These are phyloP conservation scores for Antennarius striatus DNA, from an alignment of 2,113 vertebrate genomes.

Conservation along the genomic window DNA sequence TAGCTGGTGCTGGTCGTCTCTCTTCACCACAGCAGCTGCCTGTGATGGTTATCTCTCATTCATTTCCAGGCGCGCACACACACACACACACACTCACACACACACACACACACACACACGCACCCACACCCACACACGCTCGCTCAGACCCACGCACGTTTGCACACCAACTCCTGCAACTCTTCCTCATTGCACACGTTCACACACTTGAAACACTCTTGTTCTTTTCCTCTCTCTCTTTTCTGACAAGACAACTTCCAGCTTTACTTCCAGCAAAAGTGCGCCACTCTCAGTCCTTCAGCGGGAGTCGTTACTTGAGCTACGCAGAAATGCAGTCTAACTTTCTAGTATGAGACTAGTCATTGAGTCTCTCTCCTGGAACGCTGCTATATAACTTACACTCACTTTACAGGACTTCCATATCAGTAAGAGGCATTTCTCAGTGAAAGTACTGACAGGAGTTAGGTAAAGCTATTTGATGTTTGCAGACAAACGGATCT, in stretches of 20 bases:
- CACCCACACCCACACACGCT: conserved; percentile 6
- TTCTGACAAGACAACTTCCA: conserved; percentile 64
- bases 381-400: conserved; percentile 68
- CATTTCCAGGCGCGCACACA: conserved; percentile 61
- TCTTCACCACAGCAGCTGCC: conserved; percentile 76
- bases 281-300: conserved; percentile 64
- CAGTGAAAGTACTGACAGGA: conserved; percentile 56
- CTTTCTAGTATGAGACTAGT: conserved; percentile 69
- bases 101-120: conserved; percentile 14
- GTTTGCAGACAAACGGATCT: conserved; percentile 59
- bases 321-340: conserved; percentile 63
- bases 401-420: conserved; percentile 75
- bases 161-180: conserved; percentile 27
- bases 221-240: conserved; percentile 33
- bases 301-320: conserved; percentile 67
- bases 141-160: conserved; percentile 33
- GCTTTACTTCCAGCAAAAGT: conserved; percentile 68
- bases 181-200: conserved; percentile 48
- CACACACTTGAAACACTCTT: conserved; percentile 39
- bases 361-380: conserved; percentile 64
- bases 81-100: conserved; percentile 11
- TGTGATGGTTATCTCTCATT: conserved; percentile 74
- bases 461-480: conserved; percentile 71
- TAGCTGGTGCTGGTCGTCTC: conserved; percentile 70
- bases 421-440: conserved; percentile 66